Conservation (phyloP, 53 echinoderm and acorn worm species). For the Astropecten irregularis region DNA sequence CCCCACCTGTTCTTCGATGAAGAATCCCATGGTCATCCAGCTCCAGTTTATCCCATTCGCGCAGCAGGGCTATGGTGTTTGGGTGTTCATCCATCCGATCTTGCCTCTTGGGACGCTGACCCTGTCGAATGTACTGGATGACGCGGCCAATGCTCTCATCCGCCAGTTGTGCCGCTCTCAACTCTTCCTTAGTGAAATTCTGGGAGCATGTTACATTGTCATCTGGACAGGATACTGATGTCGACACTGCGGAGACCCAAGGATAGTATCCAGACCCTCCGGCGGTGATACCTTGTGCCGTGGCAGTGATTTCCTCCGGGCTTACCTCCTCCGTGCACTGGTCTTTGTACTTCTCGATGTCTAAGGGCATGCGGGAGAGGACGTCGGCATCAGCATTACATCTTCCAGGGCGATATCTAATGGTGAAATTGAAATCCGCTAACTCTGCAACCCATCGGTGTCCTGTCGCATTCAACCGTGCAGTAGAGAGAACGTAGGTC, state of each 20-base stretch:
- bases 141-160: constrained; percentile 16
- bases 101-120: neutral
- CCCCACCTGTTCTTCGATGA: neutral
- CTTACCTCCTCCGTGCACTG: constrained; percentile 31
- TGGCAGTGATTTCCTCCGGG: neutral
- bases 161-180: constrained; percentile 6
- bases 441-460: constrained; percentile 65
- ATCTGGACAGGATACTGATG: neutral
- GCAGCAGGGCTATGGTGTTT: neutral
- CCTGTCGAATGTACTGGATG: neutral
- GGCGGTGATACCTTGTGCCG: neutral
- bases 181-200: neutral
- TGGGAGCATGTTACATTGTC: neutral
- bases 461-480: constrained; percentile 47
- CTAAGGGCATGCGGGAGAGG: constrained; percentile 55
- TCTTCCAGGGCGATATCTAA: constrained; percentile 57
- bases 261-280: neutral
- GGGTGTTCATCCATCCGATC: neutral
- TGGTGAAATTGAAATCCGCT: constrained; percentile 59
- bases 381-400: constrained; percentile 50
- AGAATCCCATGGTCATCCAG: constrained; percentile 1
- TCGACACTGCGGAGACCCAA: neutral
- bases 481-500: constrained; percentile 51
- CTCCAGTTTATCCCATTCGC: constrained; percentile 6
- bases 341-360: neutral